A percentile compares a stretch with the other conserved stretches of the same genome.
Evolutionary conservation across 2,888 invertebrate species (phyloP).

Genomic region (Polietes domitor): DNA sequence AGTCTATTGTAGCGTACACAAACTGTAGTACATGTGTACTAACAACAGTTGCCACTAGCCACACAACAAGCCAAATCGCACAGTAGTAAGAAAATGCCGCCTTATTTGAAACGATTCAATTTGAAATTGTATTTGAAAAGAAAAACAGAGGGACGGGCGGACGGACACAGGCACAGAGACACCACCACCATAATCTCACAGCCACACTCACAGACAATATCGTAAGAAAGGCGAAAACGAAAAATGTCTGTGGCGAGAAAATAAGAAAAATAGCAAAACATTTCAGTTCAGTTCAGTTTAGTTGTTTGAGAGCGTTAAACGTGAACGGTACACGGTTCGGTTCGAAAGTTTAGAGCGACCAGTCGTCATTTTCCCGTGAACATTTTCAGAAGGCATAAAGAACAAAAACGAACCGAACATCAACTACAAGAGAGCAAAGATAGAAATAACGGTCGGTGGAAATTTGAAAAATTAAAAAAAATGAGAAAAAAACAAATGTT

Average conservation of each 20-base stretch:
- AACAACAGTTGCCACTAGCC: conserved; percentile 2
- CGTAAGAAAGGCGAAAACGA: conserved; percentile 33
- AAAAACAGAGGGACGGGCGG: conserved; percentile 17
- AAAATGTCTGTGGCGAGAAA: conserved; percentile 61
- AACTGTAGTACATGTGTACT: not conserved
- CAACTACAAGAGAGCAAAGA: not conserved
- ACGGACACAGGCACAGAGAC: not conserved
- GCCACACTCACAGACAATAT: too few species aligned
- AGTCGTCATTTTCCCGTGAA: conserved; percentile 18
- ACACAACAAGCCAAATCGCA: conserved; percentile 31
- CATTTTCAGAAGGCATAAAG: not conserved
- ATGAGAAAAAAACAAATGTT: conserved; percentile 1
- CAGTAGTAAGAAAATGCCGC: conserved; percentile 57
- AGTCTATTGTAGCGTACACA: not conserved
- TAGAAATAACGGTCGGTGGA: conserved; percentile 49
- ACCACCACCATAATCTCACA: not conserved
- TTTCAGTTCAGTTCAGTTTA: conserved; percentile 58
- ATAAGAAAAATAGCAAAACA: conserved; percentile 58
- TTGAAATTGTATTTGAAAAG: conserved; percentile 63
- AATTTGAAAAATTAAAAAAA: conserved; percentile 8
- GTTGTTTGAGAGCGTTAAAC: conserved; percentile 62
- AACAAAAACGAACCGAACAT: not conserved
- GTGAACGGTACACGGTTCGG: conserved; percentile 65
- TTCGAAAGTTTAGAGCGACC: conserved; percentile 53
- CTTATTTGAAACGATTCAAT: conserved; percentile 60